These are phyloP conservation scores for Cardinalis cardinalis DNA, from an alignment of 2,113 vertebrate species.

Conservation along the genomic window DNA sequence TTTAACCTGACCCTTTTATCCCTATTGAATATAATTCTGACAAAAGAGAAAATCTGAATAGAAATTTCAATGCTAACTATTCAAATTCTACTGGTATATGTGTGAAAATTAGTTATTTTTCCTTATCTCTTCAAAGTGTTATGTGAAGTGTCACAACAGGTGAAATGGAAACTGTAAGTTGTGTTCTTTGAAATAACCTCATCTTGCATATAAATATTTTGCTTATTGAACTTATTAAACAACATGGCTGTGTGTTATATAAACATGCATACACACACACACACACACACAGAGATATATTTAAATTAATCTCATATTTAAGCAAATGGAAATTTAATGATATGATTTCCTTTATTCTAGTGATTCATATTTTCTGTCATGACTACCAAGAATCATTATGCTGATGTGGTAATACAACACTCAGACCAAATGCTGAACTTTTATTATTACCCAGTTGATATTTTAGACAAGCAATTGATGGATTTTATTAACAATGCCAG, in stretches of 20 bases:
- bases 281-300: neutral
- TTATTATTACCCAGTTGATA: neutral
- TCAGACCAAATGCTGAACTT: slow-evolving; percentile 13
- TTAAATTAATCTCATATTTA: neutral
- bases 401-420: neutral
- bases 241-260: neutral
- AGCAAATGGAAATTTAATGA: neutral
- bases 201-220: neutral
- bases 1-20: neutral
- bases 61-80: neutral
- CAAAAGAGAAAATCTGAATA: neutral
- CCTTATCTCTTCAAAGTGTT: neutral
- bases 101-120: neutral
- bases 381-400: neutral
- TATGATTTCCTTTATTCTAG: neutral
- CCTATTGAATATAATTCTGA: neutral
- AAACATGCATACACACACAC: too few species aligned
- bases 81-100: neutral
- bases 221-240: neutral
- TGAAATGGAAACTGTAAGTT: neutral
- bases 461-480: neutral
- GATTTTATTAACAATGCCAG: slow-evolving; percentile 6
- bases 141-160: neutral
- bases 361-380: slow-evolving; percentile 19
- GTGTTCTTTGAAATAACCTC: neutral